Evolutionary conservation across 2,888 invertebrate genomes (phyloP), one percentile per base, ranked within the genome.

Genomic region (Thysanoteuthis rhombus): DNA sequence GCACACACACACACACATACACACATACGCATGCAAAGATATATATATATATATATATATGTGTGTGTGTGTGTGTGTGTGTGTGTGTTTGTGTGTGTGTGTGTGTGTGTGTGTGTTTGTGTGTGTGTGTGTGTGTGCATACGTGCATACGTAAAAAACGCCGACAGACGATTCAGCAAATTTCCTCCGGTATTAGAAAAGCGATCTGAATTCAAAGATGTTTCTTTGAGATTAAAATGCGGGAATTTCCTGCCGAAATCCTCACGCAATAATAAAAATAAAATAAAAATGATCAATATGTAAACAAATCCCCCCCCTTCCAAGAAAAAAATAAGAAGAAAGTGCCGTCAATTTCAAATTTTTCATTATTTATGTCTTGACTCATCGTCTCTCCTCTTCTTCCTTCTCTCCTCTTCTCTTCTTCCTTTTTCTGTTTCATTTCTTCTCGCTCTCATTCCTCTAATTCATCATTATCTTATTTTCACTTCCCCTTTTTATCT

Each of bases 211-310:
- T 38, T 42, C 92, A 45, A 92, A 92, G 40, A 42, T 92, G 92
- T 92, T 92, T 92, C 40, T 40, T 92, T 40, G 92, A 42, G 40
- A 92, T 45, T 92, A 92, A 32, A 92, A 42, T 42, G 39, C n/a
- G 12, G 12, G 45, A 92, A 25, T 42, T 40, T 45, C 40, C 40
- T 92, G 92, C 32, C 92, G 22, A 38, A 92, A 92, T 32, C 45
- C 39, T 92, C 92, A 92, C 5, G 36, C 32, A 90, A 39, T 39
- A 39, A 90, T 90, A 90, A 90, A 38, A 38, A 90, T 32, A 38
- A 25, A 32, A 47, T 52, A 52, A 52, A 52, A 52, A 25, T 52
- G 52, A 52, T 52, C 52, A 22, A 52, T 52, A 52, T 52, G 52
- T 16, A 25, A 52, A 52, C 2, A 52, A 25, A n/a, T n/a, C n/a